Base-by-base conservation (phyloP, 1,140 invertebrate species). In the Diachasma alloeum region DNA sequence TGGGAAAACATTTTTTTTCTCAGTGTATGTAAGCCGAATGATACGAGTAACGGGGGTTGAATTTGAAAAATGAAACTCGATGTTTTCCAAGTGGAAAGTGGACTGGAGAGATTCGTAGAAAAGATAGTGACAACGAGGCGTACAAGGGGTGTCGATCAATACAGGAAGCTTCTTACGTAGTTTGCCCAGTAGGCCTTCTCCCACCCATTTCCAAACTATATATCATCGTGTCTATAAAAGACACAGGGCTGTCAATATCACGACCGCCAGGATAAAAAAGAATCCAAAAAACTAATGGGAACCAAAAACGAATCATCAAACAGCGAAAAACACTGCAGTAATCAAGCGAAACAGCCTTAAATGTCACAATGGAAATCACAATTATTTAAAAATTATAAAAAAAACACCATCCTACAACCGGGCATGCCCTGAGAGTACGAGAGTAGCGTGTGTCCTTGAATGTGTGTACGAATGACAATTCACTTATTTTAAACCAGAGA, bases 381-480 rank as follows among this genome's bases (percentile, higher is more conserved):
- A 74, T 31, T 31, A 3, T 31, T 59, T 59, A 75, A 68, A 77
- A 75, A 78, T 71, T 75, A 76, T 80, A 77, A 84, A 79, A 78
- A 82, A 85, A 78, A 87, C 83, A 86, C 83, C 83, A 87, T 89
- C 87, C 88, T 89, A 87, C 88, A 89, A 88, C 87, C 82, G 87
- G 88, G 87, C 87, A 89, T 89, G 88, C 87, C 87, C 87, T 87
- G 88, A 89, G 88, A 88, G 87, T 88, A 89, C 87, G 87, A 89
- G 88, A 89, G 88, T 88, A 87, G 84, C 83, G 77, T 76, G 67
- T 80, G 83, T 84, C 84, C 75, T 66, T 81, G 79, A 70, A 56
- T 78, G 78, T 15, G 67, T 26, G 76, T 77, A 46, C 75, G 42
- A 66, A 37, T 73, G 56, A 70, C 19, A 53, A 72, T 75, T 76